A percentile compares a stretch with the other conserved stretches of the same genome.
These are phyloP conservation scores for Erethizon dorsatum DNA, from an alignment of 2,797 vertebrate species.

Conservation along the genomic window DNA sequence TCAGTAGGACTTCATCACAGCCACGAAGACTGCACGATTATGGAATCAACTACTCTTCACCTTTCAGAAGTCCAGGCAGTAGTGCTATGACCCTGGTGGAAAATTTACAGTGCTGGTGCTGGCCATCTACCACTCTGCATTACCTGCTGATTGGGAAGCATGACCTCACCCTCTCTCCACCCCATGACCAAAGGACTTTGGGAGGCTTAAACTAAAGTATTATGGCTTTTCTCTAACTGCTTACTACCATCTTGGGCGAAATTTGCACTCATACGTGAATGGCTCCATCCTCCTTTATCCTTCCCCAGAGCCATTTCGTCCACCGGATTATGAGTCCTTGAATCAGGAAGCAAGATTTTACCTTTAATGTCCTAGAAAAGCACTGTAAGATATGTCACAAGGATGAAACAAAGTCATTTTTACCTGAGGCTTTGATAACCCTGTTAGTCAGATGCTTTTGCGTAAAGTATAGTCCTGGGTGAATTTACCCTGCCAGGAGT, in stretches of 20 bases:
- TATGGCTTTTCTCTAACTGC: constrained; percentile 76
- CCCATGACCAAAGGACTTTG: constrained; percentile 68
- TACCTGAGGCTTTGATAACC: constrained; percentile 75
- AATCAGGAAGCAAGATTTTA: constrained; percentile 74
- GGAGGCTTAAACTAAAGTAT: constrained; percentile 75
- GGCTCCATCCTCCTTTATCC: constrained; percentile 69
- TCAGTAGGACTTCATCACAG: not conserved
- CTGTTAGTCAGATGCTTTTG: constrained; percentile 71
- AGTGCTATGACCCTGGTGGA: not conserved
- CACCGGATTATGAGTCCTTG: constrained; percentile 78
- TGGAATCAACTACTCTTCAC: not conserved
- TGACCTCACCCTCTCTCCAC: not conserved
- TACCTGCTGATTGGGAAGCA: not conserved
- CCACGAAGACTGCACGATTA: not conserved
- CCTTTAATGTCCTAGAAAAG: constrained; percentile 74
- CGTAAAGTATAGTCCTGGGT: constrained; percentile 62
- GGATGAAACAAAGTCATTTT: constrained; percentile 75
- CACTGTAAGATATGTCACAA: constrained; percentile 71
- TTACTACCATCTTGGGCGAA: constrained; percentile 80
- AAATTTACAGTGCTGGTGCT: not conserved
- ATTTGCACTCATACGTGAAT: constrained; percentile 72
- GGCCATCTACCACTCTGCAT: not conserved
- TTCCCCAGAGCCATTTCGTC: constrained; percentile 77
- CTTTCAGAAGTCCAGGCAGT: not conserved
- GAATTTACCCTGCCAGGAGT: constrained; percentile 60